Conservation (phyloP, 2,797 vertebrate genomes). For the Hephaestus fuliginosus region DNA sequence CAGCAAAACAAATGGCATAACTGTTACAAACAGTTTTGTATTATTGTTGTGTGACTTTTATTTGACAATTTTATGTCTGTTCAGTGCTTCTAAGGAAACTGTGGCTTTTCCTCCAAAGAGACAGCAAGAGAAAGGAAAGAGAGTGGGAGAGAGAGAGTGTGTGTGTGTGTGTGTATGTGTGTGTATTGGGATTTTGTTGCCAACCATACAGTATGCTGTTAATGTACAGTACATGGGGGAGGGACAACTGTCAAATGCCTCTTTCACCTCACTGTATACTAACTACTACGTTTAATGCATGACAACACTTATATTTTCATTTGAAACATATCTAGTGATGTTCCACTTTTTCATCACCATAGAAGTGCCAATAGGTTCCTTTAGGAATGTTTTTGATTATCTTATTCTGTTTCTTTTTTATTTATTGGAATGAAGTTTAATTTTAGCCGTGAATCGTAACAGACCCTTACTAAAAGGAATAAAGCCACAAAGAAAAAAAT, state of each 20-base stretch:
- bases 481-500: slow-evolving; percentile 77
- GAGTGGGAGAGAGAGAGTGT: neutral
- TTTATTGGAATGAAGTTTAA: slow-evolving; percentile 75
- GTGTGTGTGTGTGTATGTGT: slow-evolving; percentile 8
- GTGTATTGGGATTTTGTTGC: slow-evolving; percentile 50
- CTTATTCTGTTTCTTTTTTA: slow-evolving; percentile 49
- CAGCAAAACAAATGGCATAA: slow-evolving; percentile 63
- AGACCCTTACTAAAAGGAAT: slow-evolving; percentile 74
- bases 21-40: slow-evolving; percentile 67
- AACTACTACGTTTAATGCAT: slow-evolving; percentile 46
- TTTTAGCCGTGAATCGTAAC: slow-evolving; percentile 63
- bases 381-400: slow-evolving; percentile 49
- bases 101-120: slow-evolving; percentile 59
- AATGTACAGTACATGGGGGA: slow-evolving; percentile 31
- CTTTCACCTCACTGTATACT: slow-evolving; percentile 53
- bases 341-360: slow-evolving; percentile 54
- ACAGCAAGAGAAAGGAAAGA: slow-evolving; percentile 5
- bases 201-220: slow-evolving; percentile 41
- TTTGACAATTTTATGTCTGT: slow-evolving; percentile 51
- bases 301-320: slow-evolving; percentile 46
- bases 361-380: slow-evolving; percentile 68
- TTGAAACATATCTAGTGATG: slow-evolving; percentile 47
- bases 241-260: slow-evolving; percentile 38
- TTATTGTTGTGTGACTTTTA: slow-evolving; percentile 48
- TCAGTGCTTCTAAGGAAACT: slow-evolving; percentile 51